Evolutionary conservation across 2,888 invertebrate species (phyloP).

Genomic region (Caenorhabditis imperialis): DNA sequence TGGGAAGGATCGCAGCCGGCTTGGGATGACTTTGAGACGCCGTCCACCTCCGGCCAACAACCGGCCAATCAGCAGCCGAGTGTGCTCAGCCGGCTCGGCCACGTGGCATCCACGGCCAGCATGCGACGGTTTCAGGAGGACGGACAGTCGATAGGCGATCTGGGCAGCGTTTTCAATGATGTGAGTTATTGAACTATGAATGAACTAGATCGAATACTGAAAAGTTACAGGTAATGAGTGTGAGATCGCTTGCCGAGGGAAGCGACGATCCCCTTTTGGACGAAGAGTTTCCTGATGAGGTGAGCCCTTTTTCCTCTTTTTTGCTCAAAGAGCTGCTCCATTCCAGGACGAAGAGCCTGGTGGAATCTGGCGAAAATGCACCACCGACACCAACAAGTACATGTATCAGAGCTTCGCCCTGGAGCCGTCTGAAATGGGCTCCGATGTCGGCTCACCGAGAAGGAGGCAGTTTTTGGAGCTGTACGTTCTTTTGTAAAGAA

Average conservation of each 20-base stretch:
- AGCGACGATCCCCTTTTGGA: conserved; percentile 35
- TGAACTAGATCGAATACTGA: background rate
- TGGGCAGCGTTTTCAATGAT: conserved; percentile 69
- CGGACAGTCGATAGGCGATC: conserved; percentile 60
- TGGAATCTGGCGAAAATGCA: conserved; percentile 57
- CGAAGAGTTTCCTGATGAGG: conserved; percentile 37
- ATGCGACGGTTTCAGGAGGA: conserved; percentile 26
- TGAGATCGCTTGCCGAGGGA: conserved; percentile 51
- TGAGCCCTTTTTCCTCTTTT: background rate
- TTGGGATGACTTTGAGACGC: conserved; percentile 67
- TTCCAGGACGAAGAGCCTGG: conserved; percentile 35
- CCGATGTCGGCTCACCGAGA: conserved; percentile 28
- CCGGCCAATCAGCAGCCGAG: conserved; percentile 8
- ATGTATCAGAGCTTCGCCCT: conserved; percentile 70
- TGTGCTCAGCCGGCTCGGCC: conserved; percentile 35
- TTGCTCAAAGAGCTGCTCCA: no score
- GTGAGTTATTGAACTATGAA: conserved; percentile 19
- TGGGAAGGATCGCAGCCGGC: conserved; percentile 64
- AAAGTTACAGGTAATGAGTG: conserved; percentile 50
- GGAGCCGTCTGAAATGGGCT: conserved; percentile 46
- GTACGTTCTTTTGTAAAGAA: conserved; percentile 4
- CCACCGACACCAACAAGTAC: conserved; percentile 62
- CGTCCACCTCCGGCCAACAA: conserved; percentile 10
- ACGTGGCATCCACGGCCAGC: conserved; percentile 40
- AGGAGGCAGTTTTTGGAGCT: conserved; percentile 11